These are phyloP conservation scores for Seira sanloemensis DNA, from an alignment of 2,888 invertebrate species.

Conservation along the genomic window DNA sequence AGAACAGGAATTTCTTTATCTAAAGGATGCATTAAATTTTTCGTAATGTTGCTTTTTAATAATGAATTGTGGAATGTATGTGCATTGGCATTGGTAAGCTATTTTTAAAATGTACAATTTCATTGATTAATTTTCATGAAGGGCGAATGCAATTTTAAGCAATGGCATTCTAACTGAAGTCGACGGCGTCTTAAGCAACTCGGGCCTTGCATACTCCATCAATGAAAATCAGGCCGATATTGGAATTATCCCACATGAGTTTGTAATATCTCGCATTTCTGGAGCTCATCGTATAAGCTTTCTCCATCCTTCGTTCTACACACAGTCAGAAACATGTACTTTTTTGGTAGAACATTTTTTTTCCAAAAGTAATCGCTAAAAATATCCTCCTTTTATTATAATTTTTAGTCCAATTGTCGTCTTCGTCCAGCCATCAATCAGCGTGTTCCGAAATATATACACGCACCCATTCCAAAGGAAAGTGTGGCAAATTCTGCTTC, in stretches of 20 bases:
- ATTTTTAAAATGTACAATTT: too few relatives aligned
- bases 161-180: neutral
- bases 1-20: neutral
- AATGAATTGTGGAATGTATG: too few relatives aligned
- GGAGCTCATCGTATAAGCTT: slow-evolving; percentile 57
- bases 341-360: too few relatives aligned
- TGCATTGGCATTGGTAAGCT: neutral
- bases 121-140: neutral
- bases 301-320: slow-evolving; percentile 53
- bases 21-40: neutral
- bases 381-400: too few relatives aligned
- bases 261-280: slow-evolving; percentile 45
- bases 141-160: neutral
- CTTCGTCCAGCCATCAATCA: neutral
- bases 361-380: too few relatives aligned
- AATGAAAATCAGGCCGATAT: slow-evolving; percentile 53
- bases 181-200: neutral
- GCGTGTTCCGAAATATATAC: neutral
- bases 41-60: neutral
- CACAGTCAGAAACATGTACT: neutral
- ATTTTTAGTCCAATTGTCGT: neutral
- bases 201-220: slow-evolving; percentile 53
- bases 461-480: neutral
- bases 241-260: slow-evolving; percentile 46
- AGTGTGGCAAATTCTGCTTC: neutral